Evolutionary conservation across 2,888 invertebrate genomes (phyloP).

Genomic region (Ormyrus thymus): DNA sequence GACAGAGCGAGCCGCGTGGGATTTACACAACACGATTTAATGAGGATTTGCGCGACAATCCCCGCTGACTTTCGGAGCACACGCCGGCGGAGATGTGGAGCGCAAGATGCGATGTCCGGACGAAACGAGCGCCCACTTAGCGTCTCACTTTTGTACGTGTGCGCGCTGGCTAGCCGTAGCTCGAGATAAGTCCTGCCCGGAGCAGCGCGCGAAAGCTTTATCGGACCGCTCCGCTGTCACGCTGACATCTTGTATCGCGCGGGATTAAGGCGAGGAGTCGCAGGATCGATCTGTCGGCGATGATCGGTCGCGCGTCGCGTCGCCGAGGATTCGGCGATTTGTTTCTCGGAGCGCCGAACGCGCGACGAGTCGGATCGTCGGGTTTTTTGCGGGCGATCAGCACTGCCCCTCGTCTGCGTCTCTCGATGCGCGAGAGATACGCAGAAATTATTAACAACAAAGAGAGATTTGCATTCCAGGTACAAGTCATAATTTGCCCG

Average conservation of each 20-base stretch:
- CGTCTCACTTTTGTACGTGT: slow-evolving; percentile 32
- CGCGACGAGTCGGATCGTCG: too few species aligned
- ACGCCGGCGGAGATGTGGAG: background rate
- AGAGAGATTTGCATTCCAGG: slow-evolving; percentile 11
- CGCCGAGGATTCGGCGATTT: too few species aligned
- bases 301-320: too few species aligned
- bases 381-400: too few species aligned
- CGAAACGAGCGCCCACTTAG: slow-evolving; percentile 37
- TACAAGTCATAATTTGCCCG: slow-evolving; percentile 5
- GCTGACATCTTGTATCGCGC: background rate
- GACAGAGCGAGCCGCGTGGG: background rate
- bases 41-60: slow-evolving; percentile 25
- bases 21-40: slow-evolving; percentile 30
- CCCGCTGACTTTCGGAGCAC: background rate
- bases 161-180: background rate
- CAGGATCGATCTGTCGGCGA: background rate
- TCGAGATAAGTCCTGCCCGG: background rate
- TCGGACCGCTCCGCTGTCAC: slow-evolving; percentile 14
- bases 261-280: background rate
- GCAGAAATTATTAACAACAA: background rate
- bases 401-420: too few species aligned
- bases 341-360: too few species aligned
- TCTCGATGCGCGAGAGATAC: too few species aligned
- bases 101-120: background rate
- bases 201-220: slow-evolving; percentile 13